Conservation (phyloP, 1,140 invertebrate genomes). For the Calliphora vicina region DNA sequence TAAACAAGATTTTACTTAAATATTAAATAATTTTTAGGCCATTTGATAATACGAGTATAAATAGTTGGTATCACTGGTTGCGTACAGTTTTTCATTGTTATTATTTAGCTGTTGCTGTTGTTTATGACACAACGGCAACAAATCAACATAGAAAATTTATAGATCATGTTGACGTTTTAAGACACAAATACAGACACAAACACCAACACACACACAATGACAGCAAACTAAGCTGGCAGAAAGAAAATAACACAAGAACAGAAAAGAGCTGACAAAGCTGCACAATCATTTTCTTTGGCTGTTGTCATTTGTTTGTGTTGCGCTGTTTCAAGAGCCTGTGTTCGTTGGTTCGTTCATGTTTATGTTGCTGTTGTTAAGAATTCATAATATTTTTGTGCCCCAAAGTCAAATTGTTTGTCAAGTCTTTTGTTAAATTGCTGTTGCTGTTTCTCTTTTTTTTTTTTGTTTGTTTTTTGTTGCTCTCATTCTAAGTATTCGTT, state of each 20-base stretch:
- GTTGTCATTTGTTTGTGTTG: not conserved
- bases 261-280: slow-evolving; percentile 15
- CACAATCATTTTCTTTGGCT: slow-evolving; percentile 23
- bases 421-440: slow-evolving; percentile 34
- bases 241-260: not conserved
- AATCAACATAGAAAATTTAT: slow-evolving; percentile 14
- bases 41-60: no score
- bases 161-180: slow-evolving; percentile 27
- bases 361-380: slow-evolving; percentile 28
- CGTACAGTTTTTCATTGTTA: not conserved
- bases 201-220: no score
- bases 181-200: no score
- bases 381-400: slow-evolving; percentile 39
- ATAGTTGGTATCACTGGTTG: not conserved
- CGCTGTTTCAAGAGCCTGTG: not conserved
- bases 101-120: not conserved
- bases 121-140: not conserved
- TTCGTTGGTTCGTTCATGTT: not conserved
- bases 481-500: not conserved
- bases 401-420: slow-evolving; percentile 38
- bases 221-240: not conserved
- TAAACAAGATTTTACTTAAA: no score
- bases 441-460: not conserved
- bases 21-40: not conserved
- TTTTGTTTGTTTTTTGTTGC: not conserved